Evolutionary conservation across 2,888 invertebrate species (phyloP).

Genomic region (Trachelus tabidus): DNA sequence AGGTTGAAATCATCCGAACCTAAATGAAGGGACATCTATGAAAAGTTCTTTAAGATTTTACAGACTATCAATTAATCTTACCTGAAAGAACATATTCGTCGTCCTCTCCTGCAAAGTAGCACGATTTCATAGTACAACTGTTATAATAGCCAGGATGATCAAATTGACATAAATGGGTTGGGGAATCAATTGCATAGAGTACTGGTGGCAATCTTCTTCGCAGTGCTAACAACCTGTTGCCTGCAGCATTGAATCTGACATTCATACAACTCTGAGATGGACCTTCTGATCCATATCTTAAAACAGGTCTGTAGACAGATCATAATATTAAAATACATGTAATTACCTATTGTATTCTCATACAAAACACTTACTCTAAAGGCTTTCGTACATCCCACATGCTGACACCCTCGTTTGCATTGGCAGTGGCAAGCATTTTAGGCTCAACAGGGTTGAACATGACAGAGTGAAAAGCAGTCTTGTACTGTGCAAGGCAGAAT

Average conservation of each 20-base stretch:
- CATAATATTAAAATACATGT: not conserved
- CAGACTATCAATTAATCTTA: slow-evolving; percentile 23
- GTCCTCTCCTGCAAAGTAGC: slow-evolving; percentile 89
- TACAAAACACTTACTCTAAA: slow-evolving; percentile 74
- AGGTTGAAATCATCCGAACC: slow-evolving; percentile 97
- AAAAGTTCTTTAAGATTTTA: not conserved
- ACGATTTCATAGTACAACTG: slow-evolving; percentile 97
- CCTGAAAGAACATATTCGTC: slow-evolving; percentile 88
- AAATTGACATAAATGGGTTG: slow-evolving; percentile 84
- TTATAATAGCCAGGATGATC: slow-evolving; percentile 94
- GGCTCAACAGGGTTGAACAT: slow-evolving; percentile 91
- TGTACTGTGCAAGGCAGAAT: slow-evolving; percentile 77
- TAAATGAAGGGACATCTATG: slow-evolving; percentile 21
- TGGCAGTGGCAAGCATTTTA: slow-evolving; percentile 86
- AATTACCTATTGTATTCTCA: not conserved
- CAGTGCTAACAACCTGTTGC: slow-evolving; percentile 82
- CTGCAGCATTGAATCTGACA: slow-evolving; percentile 86
- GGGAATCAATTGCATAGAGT: slow-evolving; percentile 77
- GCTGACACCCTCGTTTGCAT: slow-evolving; percentile 88
- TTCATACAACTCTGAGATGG: slow-evolving; percentile 86
- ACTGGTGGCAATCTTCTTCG: slow-evolving; percentile 89
- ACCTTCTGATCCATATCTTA: slow-evolving; percentile 76
- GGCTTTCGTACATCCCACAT: slow-evolving; percentile 91
- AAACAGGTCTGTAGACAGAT: slow-evolving; percentile 70
- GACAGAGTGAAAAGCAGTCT: slow-evolving; percentile 91